A percentile compares a stretch with the other conserved stretches of the same genome.
Evolutionary conservation across 53 echinoderm and acorn worm species (phyloP).

Genomic region (Antedon mediterranea): DNA sequence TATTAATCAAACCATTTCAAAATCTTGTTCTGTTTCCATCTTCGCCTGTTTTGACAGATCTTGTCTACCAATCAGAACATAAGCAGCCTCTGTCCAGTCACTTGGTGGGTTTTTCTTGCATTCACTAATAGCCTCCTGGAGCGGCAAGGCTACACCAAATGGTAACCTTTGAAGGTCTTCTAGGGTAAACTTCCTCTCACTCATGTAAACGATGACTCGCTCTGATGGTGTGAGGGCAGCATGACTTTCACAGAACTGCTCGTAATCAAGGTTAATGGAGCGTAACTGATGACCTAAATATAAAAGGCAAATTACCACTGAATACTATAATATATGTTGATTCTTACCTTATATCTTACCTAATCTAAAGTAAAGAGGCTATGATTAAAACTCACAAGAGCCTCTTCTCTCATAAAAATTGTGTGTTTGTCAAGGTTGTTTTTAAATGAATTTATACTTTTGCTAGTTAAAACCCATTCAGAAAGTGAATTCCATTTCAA

Average conservation of each 20-base stretch:
- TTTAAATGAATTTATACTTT: no score
- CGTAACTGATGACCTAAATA: not conserved
- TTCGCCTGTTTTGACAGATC: conserved; percentile 70
- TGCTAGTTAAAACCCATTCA: no score
- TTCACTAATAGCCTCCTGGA: conserved; percentile 41
- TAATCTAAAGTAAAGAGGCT: no score
- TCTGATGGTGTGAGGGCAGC: conserved; percentile 36
- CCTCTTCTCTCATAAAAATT: no score
- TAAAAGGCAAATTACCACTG: no score
- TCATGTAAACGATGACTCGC: conserved; percentile 73
- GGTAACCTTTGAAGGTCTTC: conserved; percentile 53
- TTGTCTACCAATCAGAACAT: conserved; percentile 56
- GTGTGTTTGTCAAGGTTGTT: no score
- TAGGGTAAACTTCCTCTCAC: conserved; percentile 41
- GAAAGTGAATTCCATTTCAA: no score
- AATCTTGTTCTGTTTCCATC: conserved; percentile 19
- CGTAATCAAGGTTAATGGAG: not conserved
- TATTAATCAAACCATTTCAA: not conserved
- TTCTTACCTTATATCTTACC: no score
- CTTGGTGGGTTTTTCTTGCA: conserved; percentile 65
- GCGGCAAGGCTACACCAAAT: conserved; percentile 58
- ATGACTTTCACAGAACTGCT: conserved; percentile 33
- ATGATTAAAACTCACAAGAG: no score
- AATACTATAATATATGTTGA: no score
- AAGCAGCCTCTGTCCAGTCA: conserved; percentile 80